phyloP scores from a whole-genome alignment of 1,140 invertebrate genomes.

The Procambarus clarkii region DNA sequence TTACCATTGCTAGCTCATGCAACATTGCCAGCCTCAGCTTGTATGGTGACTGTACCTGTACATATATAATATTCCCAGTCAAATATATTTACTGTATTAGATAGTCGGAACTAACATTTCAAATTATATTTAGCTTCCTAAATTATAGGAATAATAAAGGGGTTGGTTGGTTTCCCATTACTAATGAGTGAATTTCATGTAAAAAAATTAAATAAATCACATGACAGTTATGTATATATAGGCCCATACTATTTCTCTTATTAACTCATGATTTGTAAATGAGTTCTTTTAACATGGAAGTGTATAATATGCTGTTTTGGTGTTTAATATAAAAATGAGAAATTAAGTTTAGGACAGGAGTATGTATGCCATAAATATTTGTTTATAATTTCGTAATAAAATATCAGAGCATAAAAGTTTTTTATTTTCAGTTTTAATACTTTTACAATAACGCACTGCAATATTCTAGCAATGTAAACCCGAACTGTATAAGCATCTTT shows the following conservation, averaged over 20 bases:
- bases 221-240: no score
- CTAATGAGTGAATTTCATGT: no score
- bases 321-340: constrained; percentile 45
- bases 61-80: constrained; percentile 53
- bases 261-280: constrained; percentile 12
- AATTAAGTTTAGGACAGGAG: constrained; percentile 37
- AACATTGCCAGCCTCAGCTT: constrained; percentile 10
- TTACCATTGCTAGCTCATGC: background rate
- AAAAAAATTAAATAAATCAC: no score
- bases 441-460: no score
- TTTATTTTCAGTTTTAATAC: background rate
- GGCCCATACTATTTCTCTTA: no score
- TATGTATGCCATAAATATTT: constrained; percentile 65
- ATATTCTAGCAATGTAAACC: no score
- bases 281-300: background rate
- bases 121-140: constrained; percentile 11
- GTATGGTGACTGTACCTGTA: constrained; percentile 21
- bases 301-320: constrained; percentile 59
- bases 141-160: background rate
- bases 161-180: background rate
- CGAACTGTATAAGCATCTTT: no score
- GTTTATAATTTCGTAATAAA: constrained; percentile 66
- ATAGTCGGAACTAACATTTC: background rate
- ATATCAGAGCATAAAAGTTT: constrained; percentile 5
- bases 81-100: constrained; percentile 40